These are phyloP conservation scores for Metalampra italica DNA, from an alignment of 2,888 invertebrate species.

Conservation along the genomic window DNA sequence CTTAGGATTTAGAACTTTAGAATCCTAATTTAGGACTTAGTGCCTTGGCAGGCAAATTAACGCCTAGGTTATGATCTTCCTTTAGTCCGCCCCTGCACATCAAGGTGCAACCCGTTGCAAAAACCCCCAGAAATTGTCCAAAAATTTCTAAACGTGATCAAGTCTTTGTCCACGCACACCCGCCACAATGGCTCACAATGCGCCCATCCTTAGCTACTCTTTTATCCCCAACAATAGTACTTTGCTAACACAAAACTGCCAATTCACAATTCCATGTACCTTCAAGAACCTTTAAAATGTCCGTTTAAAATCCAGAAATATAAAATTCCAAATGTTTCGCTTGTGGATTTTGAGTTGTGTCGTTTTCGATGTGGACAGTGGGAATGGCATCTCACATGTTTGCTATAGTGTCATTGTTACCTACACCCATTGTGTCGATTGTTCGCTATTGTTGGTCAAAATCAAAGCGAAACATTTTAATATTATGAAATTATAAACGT, in stretches of 20 bases:
- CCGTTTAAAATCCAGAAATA: constrained; percentile 11
- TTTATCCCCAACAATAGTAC: constrained; percentile 69
- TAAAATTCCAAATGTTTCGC: background rate
- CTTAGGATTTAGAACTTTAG: no score
- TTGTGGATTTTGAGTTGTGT: constrained; percentile 16
- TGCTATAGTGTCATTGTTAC: constrained; percentile 76
- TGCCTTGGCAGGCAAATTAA: no score
- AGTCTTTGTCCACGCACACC: constrained; percentile 69
- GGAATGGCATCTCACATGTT: constrained; percentile 68
- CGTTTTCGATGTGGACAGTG: constrained; percentile 25
- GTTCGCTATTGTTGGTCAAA: constrained; percentile 60
- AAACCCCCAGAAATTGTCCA: constrained; percentile 72
- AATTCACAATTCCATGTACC: constrained; percentile 5
- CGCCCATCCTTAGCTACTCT: constrained; percentile 73
- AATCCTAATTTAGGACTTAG: no score
- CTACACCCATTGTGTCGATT: constrained; percentile 71
- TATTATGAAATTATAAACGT: constrained; percentile 76
- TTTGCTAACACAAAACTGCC: constrained; percentile 58
- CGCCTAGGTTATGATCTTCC: no score
- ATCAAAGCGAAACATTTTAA: constrained; percentile 78
- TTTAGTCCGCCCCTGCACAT: constrained; percentile 46
- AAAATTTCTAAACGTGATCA: constrained; percentile 72
- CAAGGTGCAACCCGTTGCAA: constrained; percentile 78
- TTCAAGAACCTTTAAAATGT: constrained; percentile 12
- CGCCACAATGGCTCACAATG: constrained; percentile 70